phyloP scores from a whole-genome alignment of 35 echinoderm and acorn worm species.

The Apostichopus japonicus region DNA sequence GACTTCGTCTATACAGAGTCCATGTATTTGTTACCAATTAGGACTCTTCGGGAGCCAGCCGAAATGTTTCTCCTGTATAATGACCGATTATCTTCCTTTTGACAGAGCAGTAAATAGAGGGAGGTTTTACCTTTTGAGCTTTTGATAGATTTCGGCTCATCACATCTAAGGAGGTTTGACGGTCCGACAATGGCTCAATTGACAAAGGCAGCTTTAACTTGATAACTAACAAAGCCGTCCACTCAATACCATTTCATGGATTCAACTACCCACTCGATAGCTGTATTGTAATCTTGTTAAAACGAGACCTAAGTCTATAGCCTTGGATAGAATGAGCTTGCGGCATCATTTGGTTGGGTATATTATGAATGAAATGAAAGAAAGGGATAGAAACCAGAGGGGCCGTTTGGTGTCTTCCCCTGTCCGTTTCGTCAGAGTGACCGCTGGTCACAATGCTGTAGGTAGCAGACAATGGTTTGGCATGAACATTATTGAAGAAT shows the following conservation, averaged over 20 bases:
- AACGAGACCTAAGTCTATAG: slow-evolving; percentile 22
- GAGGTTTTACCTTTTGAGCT: background rate
- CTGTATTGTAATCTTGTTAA: slow-evolving; percentile 46
- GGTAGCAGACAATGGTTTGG: background rate
- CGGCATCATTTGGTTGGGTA: background rate
- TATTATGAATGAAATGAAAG: background rate
- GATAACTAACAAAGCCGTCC: slow-evolving; percentile 26
- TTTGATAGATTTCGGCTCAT: slow-evolving; percentile 19
- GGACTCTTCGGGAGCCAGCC: background rate
- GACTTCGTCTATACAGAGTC: too few species aligned
- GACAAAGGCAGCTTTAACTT: slow-evolving; percentile 39
- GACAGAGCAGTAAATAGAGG: slow-evolving; percentile 24
- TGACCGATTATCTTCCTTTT: slow-evolving; percentile 33
- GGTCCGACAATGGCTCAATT: background rate
- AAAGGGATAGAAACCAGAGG: too few species aligned
- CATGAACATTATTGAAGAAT: slow-evolving; percentile 10
- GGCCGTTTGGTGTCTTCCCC: background rate
- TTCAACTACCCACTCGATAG: background rate
- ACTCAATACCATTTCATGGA: slow-evolving; percentile 32
- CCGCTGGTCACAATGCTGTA: slow-evolving; percentile 25
- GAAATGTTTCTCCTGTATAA: background rate
- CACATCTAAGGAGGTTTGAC: slow-evolving; percentile 38
- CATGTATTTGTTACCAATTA: too few species aligned
- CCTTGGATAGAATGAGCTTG: background rate
- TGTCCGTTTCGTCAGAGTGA: background rate